Evolutionary conservation across 2,113 vertebrate species (phyloP).

Genomic region (Calidris pygmaea): DNA sequence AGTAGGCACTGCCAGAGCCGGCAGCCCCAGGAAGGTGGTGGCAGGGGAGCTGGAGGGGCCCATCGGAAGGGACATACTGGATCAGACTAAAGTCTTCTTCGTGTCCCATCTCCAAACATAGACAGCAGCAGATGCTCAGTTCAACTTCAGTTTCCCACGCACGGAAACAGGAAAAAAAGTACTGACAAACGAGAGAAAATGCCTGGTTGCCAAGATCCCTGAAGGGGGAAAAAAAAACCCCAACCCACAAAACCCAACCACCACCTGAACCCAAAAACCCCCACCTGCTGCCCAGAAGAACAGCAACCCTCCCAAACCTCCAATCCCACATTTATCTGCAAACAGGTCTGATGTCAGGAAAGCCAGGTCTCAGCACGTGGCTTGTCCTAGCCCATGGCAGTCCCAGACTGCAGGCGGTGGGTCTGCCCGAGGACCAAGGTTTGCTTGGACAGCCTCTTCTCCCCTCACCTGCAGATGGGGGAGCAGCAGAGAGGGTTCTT

Average conservation of each 20-base stretch:
- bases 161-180: constrained; percentile 21
- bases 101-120: constrained; percentile 41
- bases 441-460: background rate
- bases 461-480: accelerated
- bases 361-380: background rate
- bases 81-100: background rate
- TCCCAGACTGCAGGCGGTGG: accelerated
- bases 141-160: constrained; percentile 50
- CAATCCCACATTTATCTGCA: background rate
- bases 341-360: background rate
- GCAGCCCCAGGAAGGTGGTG: background rate
- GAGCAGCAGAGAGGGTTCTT: background rate
- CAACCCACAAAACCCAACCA: background rate
- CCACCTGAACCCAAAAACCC: background rate
- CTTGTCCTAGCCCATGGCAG: background rate
- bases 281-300: background rate
- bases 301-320: background rate
- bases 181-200: constrained; percentile 31
- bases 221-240: background rate
- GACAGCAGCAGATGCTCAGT: constrained; percentile 47
- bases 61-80: background rate
- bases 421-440: background rate
- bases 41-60: background rate
- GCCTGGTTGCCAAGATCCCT: constrained; percentile 36
- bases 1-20: background rate